phyloP scores from a whole-genome alignment of 2,113 vertebrate genomes.

The Saguinus imperator region DNA sequence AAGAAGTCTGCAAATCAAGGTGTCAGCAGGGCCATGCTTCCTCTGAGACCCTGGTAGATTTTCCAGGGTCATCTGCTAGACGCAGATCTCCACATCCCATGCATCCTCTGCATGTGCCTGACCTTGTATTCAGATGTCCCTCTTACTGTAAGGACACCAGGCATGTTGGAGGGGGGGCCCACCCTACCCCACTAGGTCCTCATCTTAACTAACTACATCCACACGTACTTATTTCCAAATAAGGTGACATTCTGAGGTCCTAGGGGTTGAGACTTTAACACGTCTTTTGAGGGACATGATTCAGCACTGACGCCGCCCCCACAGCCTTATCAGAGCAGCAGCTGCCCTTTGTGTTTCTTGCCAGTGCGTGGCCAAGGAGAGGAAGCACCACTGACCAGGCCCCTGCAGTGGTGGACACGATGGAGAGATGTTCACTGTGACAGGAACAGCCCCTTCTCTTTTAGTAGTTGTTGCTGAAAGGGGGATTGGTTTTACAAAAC shows the following conservation, averaged over 20 bases:
- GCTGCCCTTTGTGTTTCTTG: background rate
- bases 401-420: background rate
- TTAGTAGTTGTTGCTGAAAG: constrained; percentile 64
- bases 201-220: background rate
- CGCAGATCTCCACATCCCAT: fast-evolving
- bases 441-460: constrained; percentile 66
- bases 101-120: background rate
- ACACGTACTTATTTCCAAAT: background rate
- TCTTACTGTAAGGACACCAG: background rate
- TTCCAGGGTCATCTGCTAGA: background rate
- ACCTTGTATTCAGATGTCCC: background rate
- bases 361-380: background rate
- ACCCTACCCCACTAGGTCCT: background rate
- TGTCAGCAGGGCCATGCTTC: background rate
- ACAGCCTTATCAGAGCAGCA: background rate
- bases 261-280: background rate
- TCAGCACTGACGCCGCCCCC: background rate
- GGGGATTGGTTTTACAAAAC: constrained; percentile 50
- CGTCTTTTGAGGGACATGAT: background rate
- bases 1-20: background rate
- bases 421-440: constrained; percentile 60
- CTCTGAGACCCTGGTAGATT: background rate
- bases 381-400: background rate
- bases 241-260: background rate
- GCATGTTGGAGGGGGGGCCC: background rate